Evolutionary conservation across 2,113 vertebrate genomes (phyloP).

Genomic region (Columbina picui): DNA sequence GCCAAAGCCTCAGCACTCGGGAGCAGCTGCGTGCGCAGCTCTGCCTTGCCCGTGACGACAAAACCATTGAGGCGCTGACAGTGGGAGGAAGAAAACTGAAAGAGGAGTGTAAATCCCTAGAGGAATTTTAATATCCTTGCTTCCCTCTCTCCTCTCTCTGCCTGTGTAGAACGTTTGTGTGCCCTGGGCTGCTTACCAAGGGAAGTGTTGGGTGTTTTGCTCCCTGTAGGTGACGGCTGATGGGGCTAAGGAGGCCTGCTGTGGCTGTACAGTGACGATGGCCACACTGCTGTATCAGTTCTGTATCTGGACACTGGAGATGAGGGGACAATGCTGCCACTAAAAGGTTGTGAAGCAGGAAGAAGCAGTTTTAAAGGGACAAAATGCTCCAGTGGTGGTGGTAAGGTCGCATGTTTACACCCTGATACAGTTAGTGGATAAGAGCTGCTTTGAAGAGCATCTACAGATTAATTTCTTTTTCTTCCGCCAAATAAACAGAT

Average conservation of each 20-base stretch:
- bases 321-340: neutral
- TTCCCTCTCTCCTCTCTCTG: neutral
- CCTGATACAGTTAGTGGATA: neutral
- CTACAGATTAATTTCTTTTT: neutral
- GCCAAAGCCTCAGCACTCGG: neutral
- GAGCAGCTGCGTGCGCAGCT: neutral
- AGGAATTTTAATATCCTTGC: neutral
- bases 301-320: no score
- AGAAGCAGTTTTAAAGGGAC: neutral
- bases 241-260: neutral
- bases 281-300: fast-evolving
- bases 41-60: neutral
- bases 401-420: neutral
- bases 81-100: neutral
- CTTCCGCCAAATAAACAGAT: neutral
- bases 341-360: fast-evolving
- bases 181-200: neutral
- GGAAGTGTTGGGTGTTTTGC: neutral
- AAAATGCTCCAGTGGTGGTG: neutral
- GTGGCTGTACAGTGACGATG: neutral
- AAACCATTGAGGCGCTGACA: neutral
- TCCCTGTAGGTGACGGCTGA: neutral
- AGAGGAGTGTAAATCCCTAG: neutral
- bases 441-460: neutral
- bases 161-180: neutral